Evolutionary conservation across 2,797 vertebrate genomes (phyloP).

Genomic region (Liasis olivaceus): DNA sequence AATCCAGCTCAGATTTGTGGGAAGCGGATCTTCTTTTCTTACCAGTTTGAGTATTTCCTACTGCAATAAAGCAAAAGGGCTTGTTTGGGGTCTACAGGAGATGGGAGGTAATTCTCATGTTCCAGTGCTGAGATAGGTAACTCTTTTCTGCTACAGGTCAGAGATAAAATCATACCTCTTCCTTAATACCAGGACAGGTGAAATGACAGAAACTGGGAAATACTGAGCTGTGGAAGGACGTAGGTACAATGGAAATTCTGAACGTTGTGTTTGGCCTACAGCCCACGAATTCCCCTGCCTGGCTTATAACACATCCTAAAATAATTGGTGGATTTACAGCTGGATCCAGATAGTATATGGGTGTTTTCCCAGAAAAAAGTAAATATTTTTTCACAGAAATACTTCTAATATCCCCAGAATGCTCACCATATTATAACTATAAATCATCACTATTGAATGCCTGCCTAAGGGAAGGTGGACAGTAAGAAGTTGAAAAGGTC

Average conservation of each 20-base stretch:
- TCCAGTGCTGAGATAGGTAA: not conserved
- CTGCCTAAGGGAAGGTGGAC: not conserved
- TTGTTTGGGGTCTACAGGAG: not conserved
- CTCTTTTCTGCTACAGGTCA: not conserved
- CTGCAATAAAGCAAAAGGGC: not conserved
- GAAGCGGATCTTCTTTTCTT: not conserved
- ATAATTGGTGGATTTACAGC: not conserved
- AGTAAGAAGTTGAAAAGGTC: not conserved
- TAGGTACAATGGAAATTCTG: not conserved
- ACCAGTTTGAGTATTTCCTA: not conserved
- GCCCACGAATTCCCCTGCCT: not conserved
- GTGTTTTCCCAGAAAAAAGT: not conserved
- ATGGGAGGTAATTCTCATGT: not conserved
- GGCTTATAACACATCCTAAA: not conserved
- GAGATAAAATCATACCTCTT: not conserved
- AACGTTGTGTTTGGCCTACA: not conserved
- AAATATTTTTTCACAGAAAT: not conserved
- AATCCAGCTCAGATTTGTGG: not conserved
- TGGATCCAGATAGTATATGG: not conserved
- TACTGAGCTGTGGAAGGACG: not conserved
- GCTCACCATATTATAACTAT: not conserved
- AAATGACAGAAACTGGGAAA: not conserved
- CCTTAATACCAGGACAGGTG: not conserved
- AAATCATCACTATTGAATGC: not conserved
- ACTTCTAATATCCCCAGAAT: not conserved